Evolutionary conservation across 2,797 vertebrate species (phyloP), one percentile per base, ranked within the genome.

Genomic region (Gephyroberyx darwinii): DNA sequence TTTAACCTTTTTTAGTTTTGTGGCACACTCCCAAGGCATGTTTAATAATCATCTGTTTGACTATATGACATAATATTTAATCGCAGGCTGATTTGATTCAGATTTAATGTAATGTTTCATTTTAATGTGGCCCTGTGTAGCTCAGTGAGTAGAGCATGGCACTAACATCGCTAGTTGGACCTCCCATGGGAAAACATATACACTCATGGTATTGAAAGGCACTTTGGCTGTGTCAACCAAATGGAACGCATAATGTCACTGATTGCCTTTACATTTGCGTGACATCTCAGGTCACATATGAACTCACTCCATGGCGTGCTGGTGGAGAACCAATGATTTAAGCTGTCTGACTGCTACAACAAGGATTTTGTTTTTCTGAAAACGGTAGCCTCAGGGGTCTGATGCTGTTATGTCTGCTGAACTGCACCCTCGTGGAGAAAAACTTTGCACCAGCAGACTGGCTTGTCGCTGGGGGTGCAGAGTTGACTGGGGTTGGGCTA

Each of bases 351-450:
- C 75, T 82, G 71, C 43, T 51, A 61, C 70, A 60, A 63, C 52
- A 41, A 74, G 65, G 74, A 81, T 77, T 75, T 53, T 89, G 84
- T 90, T 88, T 90, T 89, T 81, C 69, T 86, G 73, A 71, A 86
- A 89, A 83, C 77, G 39, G 81, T 65, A 80, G 86, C 84, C 76
- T 78, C 1, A 0, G 75, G 77, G 78, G 66, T 78, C 81, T 65
- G 81, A 77, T 83, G 84, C 75, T 73, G 80, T 54, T 63, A 26
- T 67, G 68, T 74, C 69, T 8, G 12, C 73, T 78, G 80, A 71
- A 62, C 83, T 81, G 77, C 70, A 75, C 80, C 80, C 59, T 43
- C 75, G 75, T 78, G 43, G 45, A 61, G 67, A 50, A 53, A 17
- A 54, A 26, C 41, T 65, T 35, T 60, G 58, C 60, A 20, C 65